A percentile compares a stretch with the other conserved stretches of the same genome.
Evolutionary conservation across 2,797 vertebrate species (phyloP).

Genomic region (Triplophysa yarkandensis): DNA sequence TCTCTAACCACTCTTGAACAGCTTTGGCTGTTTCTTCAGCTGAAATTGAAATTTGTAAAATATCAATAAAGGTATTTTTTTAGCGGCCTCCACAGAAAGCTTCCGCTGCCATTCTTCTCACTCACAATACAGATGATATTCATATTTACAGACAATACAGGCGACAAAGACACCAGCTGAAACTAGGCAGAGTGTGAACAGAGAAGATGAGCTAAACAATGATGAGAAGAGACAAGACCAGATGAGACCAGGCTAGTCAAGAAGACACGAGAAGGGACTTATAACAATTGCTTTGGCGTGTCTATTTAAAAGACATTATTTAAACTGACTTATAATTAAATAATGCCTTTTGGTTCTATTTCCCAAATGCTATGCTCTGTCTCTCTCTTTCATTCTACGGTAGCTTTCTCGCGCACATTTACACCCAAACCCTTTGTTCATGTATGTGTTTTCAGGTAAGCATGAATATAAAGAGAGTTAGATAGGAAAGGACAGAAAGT

Average conservation of each 20-base stretch:
- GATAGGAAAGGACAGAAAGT: not conserved
- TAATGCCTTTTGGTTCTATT: not conserved
- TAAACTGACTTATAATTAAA: not conserved
- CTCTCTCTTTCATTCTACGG: not conserved
- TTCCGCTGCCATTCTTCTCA: not conserved
- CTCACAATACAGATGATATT: not conserved
- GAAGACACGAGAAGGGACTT: not conserved
- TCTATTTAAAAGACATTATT: not conserved
- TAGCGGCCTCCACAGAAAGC: not conserved
- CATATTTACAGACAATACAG: constrained; percentile 32
- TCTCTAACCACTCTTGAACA: constrained; percentile 30
- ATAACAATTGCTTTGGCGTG: not conserved
- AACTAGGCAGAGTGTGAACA: constrained; percentile 30
- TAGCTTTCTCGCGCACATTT: not conserved
- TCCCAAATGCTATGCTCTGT: not conserved
- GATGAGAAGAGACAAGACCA: not conserved
- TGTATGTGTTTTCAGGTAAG: not conserved
- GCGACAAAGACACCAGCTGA: constrained; percentile 21
- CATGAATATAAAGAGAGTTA: not conserved
- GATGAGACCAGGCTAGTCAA: constrained; percentile 21
- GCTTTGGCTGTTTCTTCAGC: constrained; percentile 12
- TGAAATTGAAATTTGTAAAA: constrained; percentile 6
- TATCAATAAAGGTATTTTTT: constrained; percentile 14
- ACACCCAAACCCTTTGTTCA: not conserved
- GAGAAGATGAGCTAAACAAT: not conserved